Base-by-base conservation (phyloP, 2,797 vertebrate genomes). In the Sebastes kiyomatsui region DNA sequence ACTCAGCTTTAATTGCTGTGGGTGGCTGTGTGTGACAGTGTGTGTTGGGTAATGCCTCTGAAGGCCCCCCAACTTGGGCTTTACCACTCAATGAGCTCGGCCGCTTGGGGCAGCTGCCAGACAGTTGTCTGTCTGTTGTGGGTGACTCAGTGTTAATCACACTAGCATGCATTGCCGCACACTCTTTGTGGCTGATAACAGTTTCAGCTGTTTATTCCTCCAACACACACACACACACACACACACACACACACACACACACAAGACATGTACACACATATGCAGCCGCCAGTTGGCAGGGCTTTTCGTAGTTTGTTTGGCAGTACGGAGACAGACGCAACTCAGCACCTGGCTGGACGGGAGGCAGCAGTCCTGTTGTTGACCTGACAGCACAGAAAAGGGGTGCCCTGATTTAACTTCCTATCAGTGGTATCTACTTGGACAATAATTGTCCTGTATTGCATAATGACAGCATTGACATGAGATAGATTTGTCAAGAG, bases 121-220 rank as follows among this genome's bases (percentile, higher is more conserved):
- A 91, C 87, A 89, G 87, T 88, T 83, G 87, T 90, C 88, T 91
- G 85, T 88, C 80, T 92, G 64, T 81, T 88, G 84, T 74, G 81
- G 88, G 85, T 84, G 89, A 93, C 73, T 5, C 88, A 81, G 77
- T 78, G 83, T 90, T 93, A 93, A 93, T 94, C 90, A 93, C 91
- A 87, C 73, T 27, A 76, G 38, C 81, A 64, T 79, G 83, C 72
- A 68, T 81, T 72, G 67, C 76, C 2, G 27, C 49, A 60, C 64
- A 32, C 75, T 84, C 77, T 87, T 66, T 72, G 69, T 84, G 82
- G 77, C 73, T 20, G 84, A 80, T 72, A 90, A 80, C 74, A 4
- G 81, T 87, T 85, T 94, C 92, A 92, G 90, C 90, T 93, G 90
- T 91, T 92, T 82, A 59, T 69, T 62, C 49, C 69, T 18, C 22